Percentiles rank a stretch among this genome's conserved stretches.
Evolutionary conservation across 2,888 invertebrate genomes (phyloP).

Genomic region (Hemistola chrysoprasaria): DNA sequence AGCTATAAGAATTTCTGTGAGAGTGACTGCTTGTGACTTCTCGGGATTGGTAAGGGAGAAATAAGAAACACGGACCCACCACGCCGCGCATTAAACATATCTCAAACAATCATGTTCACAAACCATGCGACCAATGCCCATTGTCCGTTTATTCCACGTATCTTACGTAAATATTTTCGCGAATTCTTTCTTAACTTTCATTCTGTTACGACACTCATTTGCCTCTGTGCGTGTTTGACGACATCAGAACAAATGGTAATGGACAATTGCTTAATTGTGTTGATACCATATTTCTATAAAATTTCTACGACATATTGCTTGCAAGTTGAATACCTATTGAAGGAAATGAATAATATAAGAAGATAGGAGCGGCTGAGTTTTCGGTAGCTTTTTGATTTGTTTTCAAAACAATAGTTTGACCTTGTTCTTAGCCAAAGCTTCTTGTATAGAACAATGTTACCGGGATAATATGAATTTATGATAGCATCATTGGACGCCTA

Average conservation of each 20-base stretch:
- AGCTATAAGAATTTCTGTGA: no score
- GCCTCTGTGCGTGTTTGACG: constrained; percentile 39
- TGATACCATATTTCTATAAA: neutral
- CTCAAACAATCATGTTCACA: constrained; percentile 35
- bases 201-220: constrained; percentile 48
- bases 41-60: constrained; percentile 16
- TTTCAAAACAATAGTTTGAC: no score
- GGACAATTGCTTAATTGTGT: constrained; percentile 6
- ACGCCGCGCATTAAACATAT: constrained; percentile 20
- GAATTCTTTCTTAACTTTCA: constrained; percentile 55
- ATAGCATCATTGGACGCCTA: constrained; percentile 31
- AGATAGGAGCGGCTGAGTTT: neutral
- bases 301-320: no score
- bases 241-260: constrained; percentile 18
- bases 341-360: no score
- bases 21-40: constrained; percentile 6
- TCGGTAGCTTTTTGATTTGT: neutral
- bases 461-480: constrained; percentile 1
- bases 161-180: constrained; percentile 46
- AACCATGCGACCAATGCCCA: constrained; percentile 35
- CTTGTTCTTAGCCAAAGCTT: no score
- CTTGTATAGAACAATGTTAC: no score
- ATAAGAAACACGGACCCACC: constrained; percentile 15
- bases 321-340: no score
- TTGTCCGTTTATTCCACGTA: constrained; percentile 33